Conservation (phyloP, 2,113 vertebrate genomes). For the Todiramphus chloris region DNA sequence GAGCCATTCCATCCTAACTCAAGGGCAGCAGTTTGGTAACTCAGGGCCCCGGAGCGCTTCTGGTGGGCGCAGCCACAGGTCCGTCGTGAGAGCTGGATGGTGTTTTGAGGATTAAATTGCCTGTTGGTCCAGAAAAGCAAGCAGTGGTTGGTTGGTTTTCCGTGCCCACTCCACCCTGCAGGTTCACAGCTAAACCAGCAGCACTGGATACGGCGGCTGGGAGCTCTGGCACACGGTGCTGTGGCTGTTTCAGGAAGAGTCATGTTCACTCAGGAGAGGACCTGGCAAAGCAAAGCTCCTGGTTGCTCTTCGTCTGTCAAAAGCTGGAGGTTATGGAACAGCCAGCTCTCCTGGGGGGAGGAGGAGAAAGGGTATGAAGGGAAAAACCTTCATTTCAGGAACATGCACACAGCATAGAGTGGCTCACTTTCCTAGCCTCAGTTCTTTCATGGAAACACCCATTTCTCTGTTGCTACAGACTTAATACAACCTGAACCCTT, state of each 20-base stretch:
- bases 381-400: neutral
- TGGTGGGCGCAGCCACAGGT: neutral
- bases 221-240: fast-evolving
- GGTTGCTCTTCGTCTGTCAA: neutral
- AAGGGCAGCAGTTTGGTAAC: no score
- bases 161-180: neutral
- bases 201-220: neutral
- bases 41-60: neutral
- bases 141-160: neutral
- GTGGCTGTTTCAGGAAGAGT: neutral
- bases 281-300: neutral
- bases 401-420: fast-evolving
- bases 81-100: neutral
- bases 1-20: neutral
- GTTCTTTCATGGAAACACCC: neutral
- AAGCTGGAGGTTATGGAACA: neutral
- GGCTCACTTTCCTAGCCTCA: neutral
- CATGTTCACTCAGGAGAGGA: neutral
- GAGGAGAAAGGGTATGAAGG: neutral
- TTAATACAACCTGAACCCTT: neutral
- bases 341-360: neutral
- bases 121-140: neutral
- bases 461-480: neutral
- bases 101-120: neutral
- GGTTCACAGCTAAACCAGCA: neutral